Conservation (phyloP, 2,113 vertebrate genomes). For the mouse (Mus musculus) region DNA sequence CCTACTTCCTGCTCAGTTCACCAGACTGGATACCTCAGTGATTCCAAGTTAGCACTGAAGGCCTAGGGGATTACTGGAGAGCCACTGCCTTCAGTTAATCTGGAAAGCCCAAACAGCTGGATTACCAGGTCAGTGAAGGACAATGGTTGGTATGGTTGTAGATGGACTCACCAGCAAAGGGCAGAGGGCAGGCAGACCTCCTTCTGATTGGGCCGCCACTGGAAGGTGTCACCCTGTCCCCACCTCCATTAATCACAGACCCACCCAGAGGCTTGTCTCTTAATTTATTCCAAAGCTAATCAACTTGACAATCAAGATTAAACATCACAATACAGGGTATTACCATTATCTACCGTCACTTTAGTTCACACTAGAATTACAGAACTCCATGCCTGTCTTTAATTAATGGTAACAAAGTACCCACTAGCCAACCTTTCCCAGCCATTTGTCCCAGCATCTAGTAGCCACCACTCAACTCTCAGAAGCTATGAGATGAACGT, state of each 20-base stretch:
- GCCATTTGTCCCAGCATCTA: too few species aligned
- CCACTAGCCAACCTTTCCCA: neutral
- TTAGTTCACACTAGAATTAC: neutral
- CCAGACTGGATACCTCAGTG: neutral
- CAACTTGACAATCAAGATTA: neutral
- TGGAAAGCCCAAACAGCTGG: neutral
- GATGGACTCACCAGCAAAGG: neutral
- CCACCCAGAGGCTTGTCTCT: neutral
- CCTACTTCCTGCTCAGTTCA: neutral
- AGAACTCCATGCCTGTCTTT: neutral
- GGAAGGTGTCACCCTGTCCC: neutral
- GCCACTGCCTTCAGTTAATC: neutral
- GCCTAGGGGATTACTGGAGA: neutral
- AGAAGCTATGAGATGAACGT: neutral
- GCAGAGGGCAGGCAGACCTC: neutral
- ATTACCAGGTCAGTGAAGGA: neutral
- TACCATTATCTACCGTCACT: neutral
- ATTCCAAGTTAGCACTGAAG: neutral
- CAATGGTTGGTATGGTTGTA: neutral
- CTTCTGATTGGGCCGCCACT: neutral
- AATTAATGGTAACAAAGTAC: neutral
- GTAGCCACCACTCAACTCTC: neutral
- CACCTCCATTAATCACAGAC: neutral
- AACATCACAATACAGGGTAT: neutral
- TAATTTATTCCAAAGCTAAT: neutral